These are phyloP conservation scores for Dorcus hopei DNA, from an alignment of 2,888 invertebrate genomes.

Conservation along the genomic window DNA sequence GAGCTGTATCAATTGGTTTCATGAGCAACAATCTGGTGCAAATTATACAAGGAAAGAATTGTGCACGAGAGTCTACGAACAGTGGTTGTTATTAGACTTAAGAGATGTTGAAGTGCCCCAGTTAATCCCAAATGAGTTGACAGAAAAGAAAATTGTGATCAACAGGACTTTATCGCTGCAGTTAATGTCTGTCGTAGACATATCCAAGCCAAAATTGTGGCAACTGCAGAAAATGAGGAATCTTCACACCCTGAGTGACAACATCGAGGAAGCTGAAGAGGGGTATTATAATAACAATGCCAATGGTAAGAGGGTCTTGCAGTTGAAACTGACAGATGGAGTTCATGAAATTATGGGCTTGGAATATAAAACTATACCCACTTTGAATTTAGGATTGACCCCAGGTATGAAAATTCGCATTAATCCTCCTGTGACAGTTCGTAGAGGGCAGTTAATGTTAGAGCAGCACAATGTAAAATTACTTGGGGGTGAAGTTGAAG, in stretches of 20 bases:
- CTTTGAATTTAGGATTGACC: slow-evolving; percentile 55
- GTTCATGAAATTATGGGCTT: slow-evolving; percentile 65
- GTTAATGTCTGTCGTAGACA: slow-evolving; percentile 59
- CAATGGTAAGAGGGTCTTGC: slow-evolving; percentile 62
- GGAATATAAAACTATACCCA: slow-evolving; percentile 64
- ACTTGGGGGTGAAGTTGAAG: slow-evolving; percentile 72
- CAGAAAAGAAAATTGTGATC: slow-evolving; percentile 50
- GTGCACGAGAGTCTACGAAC: slow-evolving; percentile 58
- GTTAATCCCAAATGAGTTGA: slow-evolving; percentile 56
- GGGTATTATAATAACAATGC: slow-evolving; percentile 49
- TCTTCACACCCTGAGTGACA: slow-evolving; percentile 49
- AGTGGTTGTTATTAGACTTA: slow-evolving; percentile 66
- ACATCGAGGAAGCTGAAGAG: slow-evolving; percentile 60
- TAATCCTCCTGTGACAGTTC: slow-evolving; percentile 67
- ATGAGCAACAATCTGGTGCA: slow-evolving; percentile 45
- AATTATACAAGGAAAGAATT: slow-evolving; percentile 52
- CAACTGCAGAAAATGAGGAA: slow-evolving; percentile 51
- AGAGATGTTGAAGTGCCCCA: slow-evolving; percentile 61
- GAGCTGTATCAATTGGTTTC: slow-evolving; percentile 56
- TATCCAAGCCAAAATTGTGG: slow-evolving; percentile 53
- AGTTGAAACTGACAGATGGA: slow-evolving; percentile 73
- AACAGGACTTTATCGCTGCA: slow-evolving; percentile 61
- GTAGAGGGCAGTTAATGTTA: slow-evolving; percentile 66
- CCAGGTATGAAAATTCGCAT: slow-evolving; percentile 66
- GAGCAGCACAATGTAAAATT: slow-evolving; percentile 59